Percentiles rank a stretch among this genome's conserved stretches.
phyloP scores from a whole-genome alignment of 2,797 vertebrate species.

The Pseudopleuronectes americanus region DNA sequence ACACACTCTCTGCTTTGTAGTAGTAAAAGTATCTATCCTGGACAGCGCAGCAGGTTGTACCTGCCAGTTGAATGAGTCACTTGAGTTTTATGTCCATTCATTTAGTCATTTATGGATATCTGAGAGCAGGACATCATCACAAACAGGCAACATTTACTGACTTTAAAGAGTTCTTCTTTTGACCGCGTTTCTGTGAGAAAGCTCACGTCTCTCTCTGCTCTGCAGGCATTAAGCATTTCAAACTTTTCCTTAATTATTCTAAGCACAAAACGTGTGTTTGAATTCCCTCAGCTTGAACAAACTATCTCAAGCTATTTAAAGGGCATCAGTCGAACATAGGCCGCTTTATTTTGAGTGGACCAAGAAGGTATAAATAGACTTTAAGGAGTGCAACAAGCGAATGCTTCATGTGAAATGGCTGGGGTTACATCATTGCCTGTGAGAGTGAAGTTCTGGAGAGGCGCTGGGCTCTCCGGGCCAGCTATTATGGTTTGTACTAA shows the following conservation, averaged over 20 bases:
- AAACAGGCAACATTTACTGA: slow-evolving; percentile 20
- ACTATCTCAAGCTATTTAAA: slow-evolving; percentile 79
- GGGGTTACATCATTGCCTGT: slow-evolving; percentile 86
- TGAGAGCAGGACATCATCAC: slow-evolving; percentile 43
- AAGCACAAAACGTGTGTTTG: slow-evolving; percentile 49
- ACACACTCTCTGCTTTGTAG: slow-evolving; percentile 52
- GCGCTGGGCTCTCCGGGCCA: slow-evolving; percentile 78
- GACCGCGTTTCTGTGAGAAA: slow-evolving; percentile 36
- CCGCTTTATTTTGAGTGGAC: slow-evolving; percentile 83
- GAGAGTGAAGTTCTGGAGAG: slow-evolving; percentile 83
- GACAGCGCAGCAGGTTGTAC: slow-evolving; percentile 65
- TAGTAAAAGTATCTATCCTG: slow-evolving; percentile 71
- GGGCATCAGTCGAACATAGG: slow-evolving; percentile 80
- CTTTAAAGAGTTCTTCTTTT: slow-evolving; percentile 35
- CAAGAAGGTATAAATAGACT: slow-evolving; percentile 86
- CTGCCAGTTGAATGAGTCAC: slow-evolving; percentile 68
- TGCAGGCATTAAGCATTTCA: slow-evolving; percentile 27
- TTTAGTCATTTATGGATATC: slow-evolving; percentile 59
- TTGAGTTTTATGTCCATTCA: slow-evolving; percentile 60
- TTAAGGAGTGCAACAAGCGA: slow-evolving; percentile 83
- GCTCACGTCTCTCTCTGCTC: slow-evolving; percentile 53
- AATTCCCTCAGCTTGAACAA: slow-evolving; percentile 76
- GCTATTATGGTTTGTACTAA: slow-evolving; percentile 89
- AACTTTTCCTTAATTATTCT: slow-evolving; percentile 47
- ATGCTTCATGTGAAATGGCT: slow-evolving; percentile 87